These are phyloP conservation scores for Gallinago undulata DNA, from an alignment of 2,113 vertebrate genomes.

Conservation along the genomic window DNA sequence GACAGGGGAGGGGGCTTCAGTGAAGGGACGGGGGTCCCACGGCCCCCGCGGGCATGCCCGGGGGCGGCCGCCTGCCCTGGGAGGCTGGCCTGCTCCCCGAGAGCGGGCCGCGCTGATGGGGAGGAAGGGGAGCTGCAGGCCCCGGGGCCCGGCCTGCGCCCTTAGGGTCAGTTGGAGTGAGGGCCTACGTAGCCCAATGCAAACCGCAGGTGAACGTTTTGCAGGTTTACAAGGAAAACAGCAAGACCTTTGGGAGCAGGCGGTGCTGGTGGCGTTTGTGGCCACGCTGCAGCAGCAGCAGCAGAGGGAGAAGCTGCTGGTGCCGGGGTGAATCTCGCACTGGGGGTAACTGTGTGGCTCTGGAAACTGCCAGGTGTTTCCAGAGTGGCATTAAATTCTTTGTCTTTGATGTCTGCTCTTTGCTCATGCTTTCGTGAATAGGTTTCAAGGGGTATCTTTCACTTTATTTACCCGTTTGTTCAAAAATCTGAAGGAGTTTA, in stretches of 20 bases:
- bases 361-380: neutral
- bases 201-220: rapidly evolving
- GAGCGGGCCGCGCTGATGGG: neutral
- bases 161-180: neutral
- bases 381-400: rapidly evolving
- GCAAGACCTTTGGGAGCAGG: rapidly evolving
- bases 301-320: neutral
- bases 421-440: neutral
- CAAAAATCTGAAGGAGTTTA: neutral
- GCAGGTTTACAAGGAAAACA: neutral
- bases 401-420: neutral
- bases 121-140: neutral
- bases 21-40: too few relatives aligned
- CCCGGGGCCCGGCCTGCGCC: neutral
- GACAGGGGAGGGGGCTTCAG: neutral
- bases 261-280: rapidly evolving
- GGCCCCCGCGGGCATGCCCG: neutral
- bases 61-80: neutral
- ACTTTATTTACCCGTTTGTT: neutral
- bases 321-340: rapidly evolving
- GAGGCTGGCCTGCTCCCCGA: neutral
- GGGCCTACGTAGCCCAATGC: rapidly evolving
- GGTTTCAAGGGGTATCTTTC: neutral
- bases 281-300: rapidly evolving
- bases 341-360: rapidly evolving